Base-by-base conservation (phyloP, 2,113 vertebrate genomes). In the Rhynchopsitta pachyrhyncha region DNA sequence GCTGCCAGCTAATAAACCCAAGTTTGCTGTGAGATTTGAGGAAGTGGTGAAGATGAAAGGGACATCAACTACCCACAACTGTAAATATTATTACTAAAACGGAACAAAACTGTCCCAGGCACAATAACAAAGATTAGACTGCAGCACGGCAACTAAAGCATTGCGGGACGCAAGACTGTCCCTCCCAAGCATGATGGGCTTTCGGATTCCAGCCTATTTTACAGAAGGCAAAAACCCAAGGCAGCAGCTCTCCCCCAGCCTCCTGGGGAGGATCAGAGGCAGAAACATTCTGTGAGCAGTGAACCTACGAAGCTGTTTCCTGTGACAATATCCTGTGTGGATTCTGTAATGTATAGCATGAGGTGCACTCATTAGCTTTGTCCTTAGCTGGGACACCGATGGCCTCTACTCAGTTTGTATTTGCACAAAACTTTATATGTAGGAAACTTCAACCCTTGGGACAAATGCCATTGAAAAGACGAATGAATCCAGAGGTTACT, bases 401-500 rank as follows among this genome's bases (percentile, higher is more conserved):
- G 35, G 84, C 62, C 81, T 69, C 93, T 47, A 18, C 8, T 52
- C 62, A 35, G 57, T 93, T 59, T 35, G 57, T 77, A n/a, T 83
- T 92, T 88, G 81, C 60, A 76, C 29, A 57, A 84, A 89, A 90
- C 60, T 77, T 86, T 47, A 15, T 39, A 20, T 23, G 68, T n/a
- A 89, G 33, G 57, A 89, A 97, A 82, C 52, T 64, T 67, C 86
- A 79, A 68, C 42, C 60, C 62, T 62, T 93, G 80, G 91, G 52
- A 85, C 57, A 95, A 95, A 97, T 92, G 91, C 93, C 94, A 79
- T 33, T 53, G 66, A 71, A 92, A 89, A 92, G 69, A 88, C 82
- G 70, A 86, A 94, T 68, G 17, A 86, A 92, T 79, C 64, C 83
- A 91, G 91, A 95, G 91, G 93, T 92, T 95, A 92, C 42, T 53